Conservation (phyloP, 2,113 vertebrate genomes). For the Perca fluviatilis region DNA sequence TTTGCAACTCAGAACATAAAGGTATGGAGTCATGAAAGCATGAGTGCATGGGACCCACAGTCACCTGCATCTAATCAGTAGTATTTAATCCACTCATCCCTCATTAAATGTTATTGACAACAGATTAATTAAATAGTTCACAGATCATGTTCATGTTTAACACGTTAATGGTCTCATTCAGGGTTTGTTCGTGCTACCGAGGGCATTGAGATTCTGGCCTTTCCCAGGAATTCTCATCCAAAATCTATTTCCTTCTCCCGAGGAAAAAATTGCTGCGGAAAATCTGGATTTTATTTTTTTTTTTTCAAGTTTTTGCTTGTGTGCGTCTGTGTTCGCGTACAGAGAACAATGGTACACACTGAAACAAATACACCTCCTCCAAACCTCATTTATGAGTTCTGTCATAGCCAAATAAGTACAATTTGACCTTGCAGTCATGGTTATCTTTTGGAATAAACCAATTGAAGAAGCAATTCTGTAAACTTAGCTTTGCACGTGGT, state of each 20-base stretch:
- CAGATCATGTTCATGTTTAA: not conserved
- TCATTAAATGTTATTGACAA: not conserved
- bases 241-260: not conserved
- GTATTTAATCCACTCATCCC: not conserved
- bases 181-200: not conserved
- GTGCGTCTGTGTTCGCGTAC: not conserved
- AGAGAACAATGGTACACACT: not conserved
- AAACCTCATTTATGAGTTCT: not conserved
- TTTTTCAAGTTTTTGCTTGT: too few species aligned
- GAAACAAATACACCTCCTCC: not conserved
- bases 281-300: too few species aligned
- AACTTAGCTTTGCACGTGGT: too few species aligned
- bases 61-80: not conserved
- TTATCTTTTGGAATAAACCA: not conserved
- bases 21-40: not conserved
- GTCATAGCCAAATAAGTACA: not conserved
- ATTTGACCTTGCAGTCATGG: not conserved
- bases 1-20: not conserved
- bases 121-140: not conserved
- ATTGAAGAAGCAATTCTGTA: too few species aligned
- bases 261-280: too few species aligned
- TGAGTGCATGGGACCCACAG: conserved; percentile 5
- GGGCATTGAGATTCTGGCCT: not conserved
- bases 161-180: not conserved
- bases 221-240: not conserved